Base-by-base conservation (phyloP, 2,113 vertebrate genomes). In the Nerophis lumbriciformis region DNA sequence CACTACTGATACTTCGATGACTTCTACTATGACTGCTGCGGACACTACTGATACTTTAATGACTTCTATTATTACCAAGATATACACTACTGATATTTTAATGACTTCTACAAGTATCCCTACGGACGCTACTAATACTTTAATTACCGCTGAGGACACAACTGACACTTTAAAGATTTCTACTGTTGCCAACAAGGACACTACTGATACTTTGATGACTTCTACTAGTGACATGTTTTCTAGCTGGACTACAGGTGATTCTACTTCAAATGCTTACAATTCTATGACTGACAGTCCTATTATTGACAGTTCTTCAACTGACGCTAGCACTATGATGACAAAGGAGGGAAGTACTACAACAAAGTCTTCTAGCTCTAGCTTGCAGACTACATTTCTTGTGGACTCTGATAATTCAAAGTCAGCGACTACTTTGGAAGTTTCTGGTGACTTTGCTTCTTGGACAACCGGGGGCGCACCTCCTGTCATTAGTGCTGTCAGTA, bases 401-500 rank as follows among this genome's bases (percentile, higher is more conserved):
- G 38, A 66, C 37, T 54, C 8, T 10, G 14, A 11, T 9, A 51
- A 6, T 39, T 16, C 39, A 13, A 21, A 44, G 39, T 45, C 42
- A 45, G 42, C 10, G 42, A 45, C 42, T 45, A 12, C 10, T 45
- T 45, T 45, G 3, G 10, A 45, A 11, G 37, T 57, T 39, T 10
- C 48, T 53, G 11, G 5, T 6, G 42, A 65, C 44, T 38, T 47
- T 62, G 10, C 61, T 11, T 47, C 59, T 38, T 44, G 58, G 16
- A 57, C 53, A 52, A 53, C 38, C 19, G 19, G 14, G 15, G 48
- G 37, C 12, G 13, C 9, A 44, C 42, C 69, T 55, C 44, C 50
- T 60, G 36, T 6, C 57, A 45, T 28, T 51, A 65, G 65, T 66
- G 11, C 51, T 66, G 9, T 59, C 39, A 53, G 58, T 72, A 55